Evolutionary conservation across 2,113 vertebrate species (phyloP).

Genomic region (Scomber colias): DNA sequence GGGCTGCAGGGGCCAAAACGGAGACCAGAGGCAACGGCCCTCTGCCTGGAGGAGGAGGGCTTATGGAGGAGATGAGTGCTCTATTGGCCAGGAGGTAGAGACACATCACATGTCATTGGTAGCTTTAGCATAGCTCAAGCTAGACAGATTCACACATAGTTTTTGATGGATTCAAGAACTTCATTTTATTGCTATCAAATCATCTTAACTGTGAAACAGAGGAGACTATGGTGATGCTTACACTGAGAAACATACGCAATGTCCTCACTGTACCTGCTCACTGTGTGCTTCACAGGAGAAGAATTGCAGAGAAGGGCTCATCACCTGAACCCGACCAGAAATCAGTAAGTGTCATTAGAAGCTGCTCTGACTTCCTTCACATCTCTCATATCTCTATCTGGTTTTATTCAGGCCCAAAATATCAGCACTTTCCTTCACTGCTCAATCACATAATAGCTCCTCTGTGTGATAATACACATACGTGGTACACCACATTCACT

Average conservation of each 20-base stretch:
- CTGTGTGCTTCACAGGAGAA: slow-evolving; percentile 86
- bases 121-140: neutral
- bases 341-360: slow-evolving; percentile 86
- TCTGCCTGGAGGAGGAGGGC: slow-evolving; percentile 91
- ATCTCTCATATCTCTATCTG: neutral
- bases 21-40: slow-evolving; percentile 95
- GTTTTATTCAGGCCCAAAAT: slow-evolving; percentile 6
- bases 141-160: too few relatives aligned
- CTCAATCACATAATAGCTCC: neutral
- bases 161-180: neutral
- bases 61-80: slow-evolving; percentile 99
- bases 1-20: slow-evolving; percentile 85
- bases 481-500: slow-evolving; percentile 3
- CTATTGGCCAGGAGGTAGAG: slow-evolving; percentile 96
- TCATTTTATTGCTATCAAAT: neutral
- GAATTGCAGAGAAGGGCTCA: slow-evolving; percentile 97
- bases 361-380: neutral
- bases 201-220: neutral
- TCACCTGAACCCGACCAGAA: slow-evolving; percentile 93
- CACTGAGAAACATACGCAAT: too few relatives aligned
- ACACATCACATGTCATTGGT: neutral
- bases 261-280: neutral
- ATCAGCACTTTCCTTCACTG: neutral
- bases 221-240: too few relatives aligned
- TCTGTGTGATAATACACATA: slow-evolving; percentile 9